Base-by-base conservation (phyloP, 2,888 invertebrate species). In the Orthosia gothica region DNA sequence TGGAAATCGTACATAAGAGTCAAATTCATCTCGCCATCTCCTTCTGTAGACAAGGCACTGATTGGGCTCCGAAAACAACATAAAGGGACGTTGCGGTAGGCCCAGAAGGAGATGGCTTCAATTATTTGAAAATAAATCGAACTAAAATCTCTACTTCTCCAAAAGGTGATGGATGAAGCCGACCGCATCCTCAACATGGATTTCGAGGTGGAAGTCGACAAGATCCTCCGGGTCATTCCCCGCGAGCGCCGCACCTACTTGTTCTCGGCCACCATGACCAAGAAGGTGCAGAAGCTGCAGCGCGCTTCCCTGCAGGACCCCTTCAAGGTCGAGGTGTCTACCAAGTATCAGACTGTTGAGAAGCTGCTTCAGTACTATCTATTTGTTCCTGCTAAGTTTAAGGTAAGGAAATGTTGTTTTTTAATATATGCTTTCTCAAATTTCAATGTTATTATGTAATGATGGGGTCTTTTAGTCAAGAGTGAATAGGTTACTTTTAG, bases 231-330 rank as follows among this genome's bases (percentile, higher is more conserved):
- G 0, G 98, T 98, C 0, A 98, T 99, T 71, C 99, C 99, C 0
- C 97, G 98, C 47, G 99, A 99, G 88, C 97, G 99, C 5, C 97
- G 98, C 78, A 99, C 99, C 0, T 99, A 98, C 90, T 96, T 99
- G 18, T 99, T 99, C 96, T 99, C 99, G 0, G 99, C 99, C 0
- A 99, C 99, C 1, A 99, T 99, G 99, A 99, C 99, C 0, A 99
- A 99, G 92, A 99, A 99, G 94, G 96, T 99, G 0, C 98, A 99
- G 88, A 99, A 99, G 92, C 95, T 99, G 47, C 99, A 99, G 93
- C 97, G 99, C 55, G 99, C 99, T 0, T 99, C 99, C 0, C 95
- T 99, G 11, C 97, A 97, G 86, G 98, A 99, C 93, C 99, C 99
- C 0, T 99, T 99, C 0, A 99, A 98, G 94, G 98, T 99, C 0